Evolutionary conservation across 2,113 vertebrate genomes (phyloP), one percentile per base, ranked within the genome.

Genomic region (Phalacrocorax brasilianus): DNA sequence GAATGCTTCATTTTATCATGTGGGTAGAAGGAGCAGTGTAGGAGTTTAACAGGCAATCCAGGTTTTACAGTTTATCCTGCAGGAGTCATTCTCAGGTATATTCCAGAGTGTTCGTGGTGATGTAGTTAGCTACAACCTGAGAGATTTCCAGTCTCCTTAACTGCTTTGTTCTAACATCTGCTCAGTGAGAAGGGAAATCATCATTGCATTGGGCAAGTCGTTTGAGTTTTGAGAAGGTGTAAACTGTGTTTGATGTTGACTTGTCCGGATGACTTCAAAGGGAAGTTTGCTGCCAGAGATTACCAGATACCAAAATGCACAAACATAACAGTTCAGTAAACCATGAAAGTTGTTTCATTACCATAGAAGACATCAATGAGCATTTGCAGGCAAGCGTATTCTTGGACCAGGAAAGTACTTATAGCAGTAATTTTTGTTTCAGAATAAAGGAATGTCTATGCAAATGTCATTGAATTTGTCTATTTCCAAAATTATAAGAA

Each of bases 11-110:
- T 78, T 89, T 71, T 75, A 40, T 23, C 7, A 14, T 4, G 3
- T n/a, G 30, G 68, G 16, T 14, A 30, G 44, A 42, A 82, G 47
- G 44, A 79, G 20, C 49, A 67, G 6, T 0, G 0, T 66, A 33
- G 66, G 26, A 45, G 6, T 33, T 1, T 52, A 38, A 67, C 12
- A 88, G 40, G 7, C 40, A 35, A n/a, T 62, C 44, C 53, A 58
- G 49, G 47, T 58, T 87, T 89, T 88, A 42, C n/a, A 61, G 35
- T 35, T 76, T 17, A 18, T 74, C 27, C 24, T 42, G 21, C 30
- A 49, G 30, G 1, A 0, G 6, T 61, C 45, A 16, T 30, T 76
- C 21, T 47, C 22, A 26, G 23, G 19, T 67, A 27, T 40, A 32
- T 59, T 75, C 33, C 85, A 50, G 21, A 63, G 14, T 22, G 16